These are phyloP conservation scores for Notodonta ziczac DNA, from an alignment of 2,888 invertebrate genomes.

Conservation along the genomic window DNA sequence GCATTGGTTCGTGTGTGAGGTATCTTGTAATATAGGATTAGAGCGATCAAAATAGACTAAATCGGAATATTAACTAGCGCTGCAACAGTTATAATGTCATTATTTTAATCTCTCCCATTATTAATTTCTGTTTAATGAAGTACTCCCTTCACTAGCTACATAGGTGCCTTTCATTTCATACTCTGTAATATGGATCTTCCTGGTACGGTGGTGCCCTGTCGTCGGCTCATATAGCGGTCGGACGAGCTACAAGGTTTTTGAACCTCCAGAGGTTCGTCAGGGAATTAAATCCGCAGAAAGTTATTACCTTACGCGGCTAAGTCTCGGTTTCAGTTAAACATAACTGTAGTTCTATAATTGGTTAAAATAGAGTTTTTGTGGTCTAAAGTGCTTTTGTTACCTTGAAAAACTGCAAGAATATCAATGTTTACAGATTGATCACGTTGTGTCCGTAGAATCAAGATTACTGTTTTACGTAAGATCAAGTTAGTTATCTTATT, in stretches of 20 bases:
- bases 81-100: no score
- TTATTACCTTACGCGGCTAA: conserved; percentile 13
- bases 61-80: not conserved
- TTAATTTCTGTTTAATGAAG: no score
- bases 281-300: conserved; percentile 14
- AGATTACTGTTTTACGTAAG: no score
- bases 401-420: no score
- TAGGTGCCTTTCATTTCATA: conserved; percentile 25
- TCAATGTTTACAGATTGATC: no score
- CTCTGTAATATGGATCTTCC: conserved; percentile 17
- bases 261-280: conserved; percentile 28
- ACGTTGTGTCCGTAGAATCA: no score
- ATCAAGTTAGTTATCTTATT: no score
- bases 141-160: no score
- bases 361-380: no score
- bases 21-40: not conserved
- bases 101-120: no score
- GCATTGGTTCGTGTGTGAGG: not conserved
- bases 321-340: not conserved
- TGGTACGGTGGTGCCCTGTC: conserved; percentile 18
- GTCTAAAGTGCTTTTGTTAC: no score
- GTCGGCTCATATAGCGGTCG: conserved; percentile 23
- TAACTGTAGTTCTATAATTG: not conserved
- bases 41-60: not conserved
- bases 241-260: conserved; percentile 28